Base-by-base conservation (phyloP, 2,888 invertebrate species). In the Platypus cylindrus region DNA sequence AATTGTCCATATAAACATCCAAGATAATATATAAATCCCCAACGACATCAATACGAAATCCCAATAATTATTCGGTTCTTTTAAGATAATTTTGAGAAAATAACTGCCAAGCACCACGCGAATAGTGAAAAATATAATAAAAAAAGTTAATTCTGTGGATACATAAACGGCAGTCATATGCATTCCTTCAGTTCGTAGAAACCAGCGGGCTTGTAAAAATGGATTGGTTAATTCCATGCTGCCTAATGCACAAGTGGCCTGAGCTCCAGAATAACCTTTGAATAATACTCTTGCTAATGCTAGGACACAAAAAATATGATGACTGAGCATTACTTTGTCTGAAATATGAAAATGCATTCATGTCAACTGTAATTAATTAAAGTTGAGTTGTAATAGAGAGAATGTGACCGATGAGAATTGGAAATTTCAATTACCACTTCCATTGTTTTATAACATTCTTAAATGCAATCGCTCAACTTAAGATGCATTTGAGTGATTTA, bases 181-280 rank as follows among this genome's bases (percentile, higher is more conserved):
- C 45, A 63, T 62, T 20, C 73, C 72, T 38, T 58, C 57, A 13
- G 61, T 55, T 47, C 69, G 61, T 28, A 75, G 56, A 49, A 74
- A 73, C 76, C 75, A 76, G 54, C 75, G 60, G 15, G 60, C 53
- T 59, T 76, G 75, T 15, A 75, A 59, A 26, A 72, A 54, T 7
- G 75, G 75, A 53, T 75, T 75, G 1, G 75, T 73, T 17, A 72
- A 45, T 57, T 76, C 75, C 62, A 75, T 55, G 30, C 67, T 55
- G 1, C 70, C 69, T 13, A 75, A 50, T 3, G 66, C 65, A 44
- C 73, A 73, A 2, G 66, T 58, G 25, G 67, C 67, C 20, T 66
- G 66, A 45, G 66, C 68, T 3, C 72, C 73, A 0, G 67, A 48
- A 24, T 44, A 37, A 4, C 63, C 59, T 40, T 67, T 71, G 30